phyloP scores from a whole-genome alignment of 2,888 invertebrate species.

The Drosophila koepferae region DNA sequence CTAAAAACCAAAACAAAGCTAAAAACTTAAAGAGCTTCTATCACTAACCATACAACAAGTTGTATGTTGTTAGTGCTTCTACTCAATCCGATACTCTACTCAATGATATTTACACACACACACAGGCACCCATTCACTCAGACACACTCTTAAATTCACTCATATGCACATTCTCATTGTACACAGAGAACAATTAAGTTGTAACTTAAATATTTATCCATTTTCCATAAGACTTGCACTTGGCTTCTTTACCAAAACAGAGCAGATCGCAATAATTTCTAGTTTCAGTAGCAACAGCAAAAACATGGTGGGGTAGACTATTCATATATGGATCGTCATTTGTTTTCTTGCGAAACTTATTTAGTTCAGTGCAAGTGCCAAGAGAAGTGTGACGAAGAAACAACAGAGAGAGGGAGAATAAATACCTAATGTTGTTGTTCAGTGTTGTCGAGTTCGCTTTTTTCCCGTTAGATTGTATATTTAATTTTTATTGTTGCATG shows the following conservation, averaged over 20 bases:
- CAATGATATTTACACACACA: not conserved
- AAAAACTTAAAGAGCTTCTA: not conserved
- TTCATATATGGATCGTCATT: constrained; percentile 3
- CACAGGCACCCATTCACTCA: not conserved
- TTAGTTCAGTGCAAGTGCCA: constrained; percentile 2
- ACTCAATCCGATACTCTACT: no score
- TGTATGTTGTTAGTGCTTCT: not conserved
- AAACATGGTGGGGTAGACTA: not conserved
- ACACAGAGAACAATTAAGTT: constrained; percentile 3
- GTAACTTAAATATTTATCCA: not conserved
- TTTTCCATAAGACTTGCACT: not conserved
- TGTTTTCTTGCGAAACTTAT: not conserved
- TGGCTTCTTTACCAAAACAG: not conserved
- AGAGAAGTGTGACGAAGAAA: not conserved
- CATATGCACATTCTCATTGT: not conserved
- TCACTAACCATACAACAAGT: no score
- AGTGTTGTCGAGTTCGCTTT: not conserved
- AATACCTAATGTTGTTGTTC: not conserved
- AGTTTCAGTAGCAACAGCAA: not conserved
- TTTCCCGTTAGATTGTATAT: not conserved
- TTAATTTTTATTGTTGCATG: not conserved
- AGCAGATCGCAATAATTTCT: not conserved
- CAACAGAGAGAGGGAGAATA: no score
- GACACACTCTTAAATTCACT: not conserved
- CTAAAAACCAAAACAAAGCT: not conserved